These are phyloP conservation scores for Pheucticus melanocephalus DNA, from an alignment of 2,113 vertebrate species.

Conservation along the genomic window DNA sequence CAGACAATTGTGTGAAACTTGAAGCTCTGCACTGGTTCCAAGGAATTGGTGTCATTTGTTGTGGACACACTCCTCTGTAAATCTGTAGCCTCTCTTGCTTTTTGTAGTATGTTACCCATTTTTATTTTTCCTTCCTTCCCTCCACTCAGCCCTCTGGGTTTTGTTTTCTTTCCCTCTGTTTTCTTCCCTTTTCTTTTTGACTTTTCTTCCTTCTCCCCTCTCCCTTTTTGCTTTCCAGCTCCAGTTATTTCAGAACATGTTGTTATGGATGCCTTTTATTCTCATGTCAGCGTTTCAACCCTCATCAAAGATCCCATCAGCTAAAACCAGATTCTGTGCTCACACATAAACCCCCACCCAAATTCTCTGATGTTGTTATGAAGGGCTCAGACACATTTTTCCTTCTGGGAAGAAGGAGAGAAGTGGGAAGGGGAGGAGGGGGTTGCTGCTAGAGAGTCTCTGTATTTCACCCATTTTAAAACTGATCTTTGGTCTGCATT, in stretches of 20 bases:
- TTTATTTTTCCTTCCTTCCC: background rate
- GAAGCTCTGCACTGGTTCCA: background rate
- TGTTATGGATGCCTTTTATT: background rate
- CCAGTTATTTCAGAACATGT: background rate
- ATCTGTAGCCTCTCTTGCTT: background rate
- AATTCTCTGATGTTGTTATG: background rate
- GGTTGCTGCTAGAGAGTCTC: background rate
- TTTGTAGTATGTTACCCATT: background rate
- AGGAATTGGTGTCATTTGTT: background rate
- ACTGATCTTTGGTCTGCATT: background rate
- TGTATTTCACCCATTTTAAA: background rate
- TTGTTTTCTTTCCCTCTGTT: too few species aligned
- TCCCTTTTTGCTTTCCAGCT: background rate
- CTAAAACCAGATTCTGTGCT: background rate
- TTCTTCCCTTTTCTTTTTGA: background rate
- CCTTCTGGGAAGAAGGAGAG: background rate
- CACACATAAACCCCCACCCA: background rate
- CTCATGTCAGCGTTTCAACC: background rate
- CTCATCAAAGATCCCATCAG: background rate
- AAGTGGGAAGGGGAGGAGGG: background rate
- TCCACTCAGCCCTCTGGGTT: fast-evolving
- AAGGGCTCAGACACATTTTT: background rate
- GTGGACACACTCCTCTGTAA: background rate
- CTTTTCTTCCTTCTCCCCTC: background rate
- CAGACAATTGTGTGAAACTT: background rate